Percentiles rank a stretch among this genome's conserved stretches.
Evolutionary conservation across 2,113 vertebrate species (phyloP).

Genomic region (Antennarius striatus): DNA sequence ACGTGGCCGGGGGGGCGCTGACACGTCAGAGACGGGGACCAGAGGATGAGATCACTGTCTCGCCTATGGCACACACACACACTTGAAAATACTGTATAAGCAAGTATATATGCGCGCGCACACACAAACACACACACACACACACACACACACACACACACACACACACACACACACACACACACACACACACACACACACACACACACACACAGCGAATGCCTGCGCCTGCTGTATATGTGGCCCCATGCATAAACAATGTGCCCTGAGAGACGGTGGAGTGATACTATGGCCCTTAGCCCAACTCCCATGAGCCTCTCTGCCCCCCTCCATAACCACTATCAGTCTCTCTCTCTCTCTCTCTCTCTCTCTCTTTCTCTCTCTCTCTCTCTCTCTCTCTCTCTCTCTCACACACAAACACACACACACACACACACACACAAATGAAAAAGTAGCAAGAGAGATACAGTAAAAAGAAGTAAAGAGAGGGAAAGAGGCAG

Average conservation of each 20-base stretch:
- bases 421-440: conserved; percentile 10
- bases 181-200: conserved; percentile 21
- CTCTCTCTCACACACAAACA: conserved; percentile 8
- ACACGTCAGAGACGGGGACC: conserved; percentile 56
- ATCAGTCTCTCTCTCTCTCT: conserved; percentile 24
- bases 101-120: neutral
- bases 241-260: conserved; percentile 78
- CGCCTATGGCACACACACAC: conserved; percentile 27
- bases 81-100: conserved; percentile 14
- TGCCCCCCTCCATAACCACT: conserved; percentile 62
- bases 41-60: conserved; percentile 62
- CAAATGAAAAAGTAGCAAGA: conserved; percentile 25
- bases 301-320: conserved; percentile 75
- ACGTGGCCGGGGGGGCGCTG: conserved; percentile 52
- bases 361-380: conserved; percentile 8
- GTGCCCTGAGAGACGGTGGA: conserved; percentile 75
- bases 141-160: conserved; percentile 6
- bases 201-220: conserved; percentile 47
- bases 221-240: conserved; percentile 68
- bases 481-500: neutral
- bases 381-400: neutral
- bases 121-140: neutral
- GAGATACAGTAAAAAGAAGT: conserved; percentile 2
- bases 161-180: conserved; percentile 4
- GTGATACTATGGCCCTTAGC: conserved; percentile 77